Percentiles rank a stretch among this genome's conserved stretches.
These are phyloP conservation scores for Lydus trimaculatus DNA, from an alignment of 2,888 invertebrate species.

Conservation along the genomic window DNA sequence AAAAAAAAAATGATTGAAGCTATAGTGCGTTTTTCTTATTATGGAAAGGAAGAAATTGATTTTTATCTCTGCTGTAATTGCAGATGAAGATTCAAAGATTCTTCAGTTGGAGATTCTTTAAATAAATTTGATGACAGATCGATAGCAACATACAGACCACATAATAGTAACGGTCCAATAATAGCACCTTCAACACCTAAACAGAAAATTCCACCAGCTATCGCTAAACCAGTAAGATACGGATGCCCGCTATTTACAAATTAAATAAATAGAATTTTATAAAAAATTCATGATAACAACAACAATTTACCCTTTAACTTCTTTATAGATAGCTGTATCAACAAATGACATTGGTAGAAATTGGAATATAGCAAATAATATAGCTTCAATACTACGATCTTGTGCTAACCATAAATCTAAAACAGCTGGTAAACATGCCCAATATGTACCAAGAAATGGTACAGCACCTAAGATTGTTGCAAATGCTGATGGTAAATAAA, in stretches of 20 bases:
- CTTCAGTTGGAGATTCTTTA: slow-evolving; percentile 72
- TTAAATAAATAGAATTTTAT: not conserved
- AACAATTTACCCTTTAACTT: slow-evolving; percentile 91
- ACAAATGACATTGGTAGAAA: slow-evolving; percentile 91
- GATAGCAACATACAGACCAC: slow-evolving; percentile 91
- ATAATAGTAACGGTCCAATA: slow-evolving; percentile 93
- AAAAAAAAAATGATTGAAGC: not conserved
- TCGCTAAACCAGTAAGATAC: slow-evolving; percentile 94
- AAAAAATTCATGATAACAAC: slow-evolving; percentile 25
- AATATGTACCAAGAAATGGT: slow-evolving; percentile 94
- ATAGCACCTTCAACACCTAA: slow-evolving; percentile 97
- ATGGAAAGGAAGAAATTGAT: not conserved
- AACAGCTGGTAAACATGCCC: slow-evolving; percentile 93
- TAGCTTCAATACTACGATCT: slow-evolving; percentile 81
- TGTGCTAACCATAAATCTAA: slow-evolving; percentile 95
- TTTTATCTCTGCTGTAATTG: slow-evolving; percentile 19
- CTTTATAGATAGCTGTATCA: slow-evolving; percentile 95
- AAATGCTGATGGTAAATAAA: slow-evolving; percentile 92
- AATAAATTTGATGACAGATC: slow-evolving; percentile 80
- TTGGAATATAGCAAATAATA: slow-evolving; percentile 82
- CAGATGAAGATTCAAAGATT: slow-evolving; percentile 53
- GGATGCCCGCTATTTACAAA: slow-evolving; percentile 78
- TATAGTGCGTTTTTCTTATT: not conserved
- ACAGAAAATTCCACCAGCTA: slow-evolving; percentile 98
- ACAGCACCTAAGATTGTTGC: slow-evolving; percentile 95